A percentile compares a stretch with the other conserved stretches of the same genome.
Conservation (phyloP, 2,888 invertebrate genomes). For the Pollenia griseotomentosa region DNA sequence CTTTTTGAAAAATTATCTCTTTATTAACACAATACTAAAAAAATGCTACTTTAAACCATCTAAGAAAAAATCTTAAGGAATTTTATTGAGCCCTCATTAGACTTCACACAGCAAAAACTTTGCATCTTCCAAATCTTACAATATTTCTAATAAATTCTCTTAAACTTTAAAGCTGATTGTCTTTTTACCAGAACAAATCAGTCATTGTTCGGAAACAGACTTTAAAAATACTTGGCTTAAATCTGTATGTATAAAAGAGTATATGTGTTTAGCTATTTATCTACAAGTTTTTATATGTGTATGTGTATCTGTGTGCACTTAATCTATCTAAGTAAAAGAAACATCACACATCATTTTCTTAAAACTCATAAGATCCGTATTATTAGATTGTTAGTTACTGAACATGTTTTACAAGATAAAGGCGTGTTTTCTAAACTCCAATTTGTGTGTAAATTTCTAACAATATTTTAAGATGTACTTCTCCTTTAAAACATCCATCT, state of each 20-base stretch:
- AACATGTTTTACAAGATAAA: constrained; percentile 72
- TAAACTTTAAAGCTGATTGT: constrained; percentile 28
- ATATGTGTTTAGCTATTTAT: neutral
- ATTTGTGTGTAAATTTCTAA: constrained; percentile 73
- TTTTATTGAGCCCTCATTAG: too few relatives aligned
- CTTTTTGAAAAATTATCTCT: too few relatives aligned
- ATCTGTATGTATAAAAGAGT: neutral
- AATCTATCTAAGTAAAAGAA: constrained; percentile 49
- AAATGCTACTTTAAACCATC: too few relatives aligned
- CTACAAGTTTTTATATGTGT: neutral
- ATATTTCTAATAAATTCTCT: constrained; percentile 27
- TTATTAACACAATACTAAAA: too few relatives aligned
- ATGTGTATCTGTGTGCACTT: neutral
- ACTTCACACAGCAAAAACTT: too few relatives aligned
- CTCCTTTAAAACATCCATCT: constrained; percentile 21
- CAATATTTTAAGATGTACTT: constrained; percentile 63
- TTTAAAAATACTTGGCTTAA: neutral
- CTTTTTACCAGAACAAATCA: constrained; percentile 52
- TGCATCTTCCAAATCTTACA: neutral
- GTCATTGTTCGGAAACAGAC: constrained; percentile 40
- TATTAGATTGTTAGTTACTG: constrained; percentile 70
- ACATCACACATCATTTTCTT: constrained; percentile 68
- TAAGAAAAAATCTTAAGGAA: too few relatives aligned
- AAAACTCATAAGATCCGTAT: constrained; percentile 64
- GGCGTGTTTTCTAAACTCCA: constrained; percentile 72